Base-by-base conservation (phyloP, 30 jellyfish, hydroid and myxozoan genomes). In the Turritopsis rubra region DNA sequence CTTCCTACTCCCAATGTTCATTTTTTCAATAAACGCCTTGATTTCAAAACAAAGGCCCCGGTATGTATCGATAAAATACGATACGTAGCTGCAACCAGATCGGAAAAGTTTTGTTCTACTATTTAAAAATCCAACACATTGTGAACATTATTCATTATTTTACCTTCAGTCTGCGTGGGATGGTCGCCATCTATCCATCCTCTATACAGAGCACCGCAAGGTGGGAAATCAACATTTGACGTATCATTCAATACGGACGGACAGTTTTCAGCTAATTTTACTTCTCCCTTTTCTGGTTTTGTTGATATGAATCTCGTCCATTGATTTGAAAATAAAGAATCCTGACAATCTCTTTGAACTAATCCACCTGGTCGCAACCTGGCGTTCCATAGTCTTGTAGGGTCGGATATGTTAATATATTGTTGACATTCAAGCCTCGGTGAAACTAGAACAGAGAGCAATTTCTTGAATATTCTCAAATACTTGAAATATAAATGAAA, bases 201-300 rank as follows among this genome's bases (percentile, higher is more conserved):
- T 74, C 82, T 74, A 30, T 74, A 74, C n/a, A 24, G 28, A 13
- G 82, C 82, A 74, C 65, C 82, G n/a, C 82, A 74, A 21, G 65
- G 65, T 74, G 82, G 53, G 13, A 21, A n/a, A 74, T 74, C 65
- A 22, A 74, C 41, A 20, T n/a, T 30, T 13, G 53, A 28, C 9
- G 41, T 26, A 74, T 74, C 65, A 9, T 28, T 24, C 24, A 74
- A 20, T 23, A 24, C n/a, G 9, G 65, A 24, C 24, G 82, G 82
- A 4, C 82, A 74, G n/a, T 74, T 74, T 0, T 74, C 82, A 27
- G 82, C 82, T 23, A 74, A 0, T 3, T 23, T 22, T 7, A 13
- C 72, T 20, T 74, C 82, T 7, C 17, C 24, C 52, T 52, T 52
- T 23, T 74, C 65, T 1, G 21, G 24, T n/a, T n/a, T n/a, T n/a